A percentile compares a stretch with the other conserved stretches of the same genome.
phyloP scores from a whole-genome alignment of 2,113 vertebrate species.

The Acrocephalus arundinaceus region DNA sequence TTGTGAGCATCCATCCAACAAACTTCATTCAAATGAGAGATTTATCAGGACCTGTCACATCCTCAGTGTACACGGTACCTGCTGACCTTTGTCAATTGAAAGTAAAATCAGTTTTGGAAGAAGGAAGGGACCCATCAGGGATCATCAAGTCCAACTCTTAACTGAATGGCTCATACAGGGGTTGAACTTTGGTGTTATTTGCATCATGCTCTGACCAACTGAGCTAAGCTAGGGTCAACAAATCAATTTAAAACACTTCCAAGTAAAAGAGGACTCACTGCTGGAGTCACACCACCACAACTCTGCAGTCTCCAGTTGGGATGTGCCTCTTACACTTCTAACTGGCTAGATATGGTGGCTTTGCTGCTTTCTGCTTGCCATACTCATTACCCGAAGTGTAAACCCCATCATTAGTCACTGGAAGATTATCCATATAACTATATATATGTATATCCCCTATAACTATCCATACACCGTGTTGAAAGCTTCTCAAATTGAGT shows the following conservation, averaged over 20 bases:
- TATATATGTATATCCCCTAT: neutral
- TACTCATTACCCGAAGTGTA: neutral
- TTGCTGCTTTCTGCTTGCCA: neutral
- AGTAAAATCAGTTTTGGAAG: neutral
- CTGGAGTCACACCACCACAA: neutral
- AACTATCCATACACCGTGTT: neutral
- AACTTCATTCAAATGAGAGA: neutral
- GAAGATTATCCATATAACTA: neutral
- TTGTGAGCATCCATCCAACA: neutral
- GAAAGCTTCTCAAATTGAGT: neutral
- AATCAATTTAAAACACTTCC: neutral
- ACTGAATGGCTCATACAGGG: neutral
- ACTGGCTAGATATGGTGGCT: neutral
- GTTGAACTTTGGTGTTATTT: neutral
- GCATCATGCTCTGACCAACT: neutral
- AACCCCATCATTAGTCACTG: neutral
- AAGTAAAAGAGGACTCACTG: neutral
- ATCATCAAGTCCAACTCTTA: neutral
- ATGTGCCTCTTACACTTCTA: neutral
- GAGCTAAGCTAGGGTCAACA: neutral
- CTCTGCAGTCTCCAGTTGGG: neutral
- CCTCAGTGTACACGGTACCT: neutral
- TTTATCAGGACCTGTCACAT: neutral
- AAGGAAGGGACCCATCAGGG: neutral
- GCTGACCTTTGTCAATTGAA: neutral